Conservation (phyloP, 2,797 vertebrate genomes). For the Chaetophractus vellerosus region DNA sequence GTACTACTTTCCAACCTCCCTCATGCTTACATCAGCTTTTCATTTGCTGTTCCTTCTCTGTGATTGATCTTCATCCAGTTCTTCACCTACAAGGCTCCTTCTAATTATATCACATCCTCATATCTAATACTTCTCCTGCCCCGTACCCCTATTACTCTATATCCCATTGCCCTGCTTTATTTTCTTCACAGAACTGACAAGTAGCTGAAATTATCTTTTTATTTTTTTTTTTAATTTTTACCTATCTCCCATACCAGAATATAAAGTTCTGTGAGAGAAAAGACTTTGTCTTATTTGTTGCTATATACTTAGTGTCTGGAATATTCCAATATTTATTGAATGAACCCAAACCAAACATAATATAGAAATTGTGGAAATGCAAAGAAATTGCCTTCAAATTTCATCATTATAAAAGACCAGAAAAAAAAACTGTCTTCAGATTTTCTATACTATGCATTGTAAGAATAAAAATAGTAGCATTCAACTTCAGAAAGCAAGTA, state of each 20-base stretch:
- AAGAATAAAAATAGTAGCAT: slow-evolving; percentile 37
- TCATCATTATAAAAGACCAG: slow-evolving; percentile 61
- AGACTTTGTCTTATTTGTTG: not conserved
- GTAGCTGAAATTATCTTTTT: slow-evolving; percentile 3
- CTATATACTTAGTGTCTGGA: not conserved
- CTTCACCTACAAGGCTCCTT: not conserved
- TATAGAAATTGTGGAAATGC: slow-evolving; percentile 27
- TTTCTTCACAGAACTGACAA: slow-evolving; percentile 2
- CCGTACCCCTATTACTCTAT: not conserved
- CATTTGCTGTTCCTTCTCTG: not conserved
- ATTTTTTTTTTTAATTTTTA: not conserved
- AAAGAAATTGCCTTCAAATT: slow-evolving; percentile 13
- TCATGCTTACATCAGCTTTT: not conserved
- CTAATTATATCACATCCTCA: not conserved
- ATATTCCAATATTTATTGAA: slow-evolving; percentile 33
- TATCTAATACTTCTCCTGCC: not conserved
- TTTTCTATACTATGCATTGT: slow-evolving; percentile 7
- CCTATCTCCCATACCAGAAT: not conserved
- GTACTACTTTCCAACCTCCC: not conserved
- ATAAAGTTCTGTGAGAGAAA: slow-evolving; percentile 12
- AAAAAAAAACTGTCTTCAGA: slow-evolving; percentile 45
- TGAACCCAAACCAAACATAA: slow-evolving; percentile 52
- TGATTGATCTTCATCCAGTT: not conserved
- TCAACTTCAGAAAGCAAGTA: slow-evolving; percentile 20
- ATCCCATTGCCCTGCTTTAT: not conserved